Percentiles rank a stretch among this genome's conserved stretches.
Conservation (phyloP, 2,797 vertebrate species). For the Lophotriccus pileatus region DNA sequence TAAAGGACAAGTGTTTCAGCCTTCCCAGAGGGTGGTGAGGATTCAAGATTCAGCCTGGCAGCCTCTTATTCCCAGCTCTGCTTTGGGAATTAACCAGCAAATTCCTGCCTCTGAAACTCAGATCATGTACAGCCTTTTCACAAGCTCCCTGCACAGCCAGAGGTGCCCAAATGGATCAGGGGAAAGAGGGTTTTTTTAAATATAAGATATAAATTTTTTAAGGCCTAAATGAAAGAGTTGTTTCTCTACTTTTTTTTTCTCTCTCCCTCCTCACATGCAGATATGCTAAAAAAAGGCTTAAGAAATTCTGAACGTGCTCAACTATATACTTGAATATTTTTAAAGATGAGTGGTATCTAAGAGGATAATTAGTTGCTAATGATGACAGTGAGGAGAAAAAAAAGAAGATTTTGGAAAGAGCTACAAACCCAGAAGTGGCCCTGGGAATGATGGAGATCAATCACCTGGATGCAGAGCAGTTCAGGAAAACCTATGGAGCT, state of each 20-base stretch:
- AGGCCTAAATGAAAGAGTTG: neutral
- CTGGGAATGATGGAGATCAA: neutral
- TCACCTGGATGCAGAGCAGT: neutral
- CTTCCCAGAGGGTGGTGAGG: neutral
- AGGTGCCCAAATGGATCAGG: neutral
- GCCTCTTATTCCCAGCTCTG: neutral
- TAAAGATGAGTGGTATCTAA: neutral
- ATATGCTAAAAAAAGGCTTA: neutral
- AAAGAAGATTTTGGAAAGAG: neutral
- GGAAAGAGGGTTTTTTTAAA: neutral
- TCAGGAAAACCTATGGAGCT: neutral
- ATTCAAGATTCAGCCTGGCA: neutral
- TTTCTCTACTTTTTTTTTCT: neutral
- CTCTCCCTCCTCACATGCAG: neutral
- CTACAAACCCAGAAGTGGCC: neutral
- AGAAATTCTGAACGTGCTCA: neutral
- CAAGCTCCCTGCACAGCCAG: neutral
- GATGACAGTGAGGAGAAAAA: neutral
- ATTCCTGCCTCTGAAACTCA: neutral
- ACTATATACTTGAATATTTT: neutral
- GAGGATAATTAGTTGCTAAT: neutral
- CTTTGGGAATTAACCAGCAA: neutral
- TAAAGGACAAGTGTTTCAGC: neutral
- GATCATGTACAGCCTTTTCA: neutral
- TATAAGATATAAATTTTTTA: neutral